Conservation (phyloP, 2,113 vertebrate species). For the Cygnus buccinator region DNA sequence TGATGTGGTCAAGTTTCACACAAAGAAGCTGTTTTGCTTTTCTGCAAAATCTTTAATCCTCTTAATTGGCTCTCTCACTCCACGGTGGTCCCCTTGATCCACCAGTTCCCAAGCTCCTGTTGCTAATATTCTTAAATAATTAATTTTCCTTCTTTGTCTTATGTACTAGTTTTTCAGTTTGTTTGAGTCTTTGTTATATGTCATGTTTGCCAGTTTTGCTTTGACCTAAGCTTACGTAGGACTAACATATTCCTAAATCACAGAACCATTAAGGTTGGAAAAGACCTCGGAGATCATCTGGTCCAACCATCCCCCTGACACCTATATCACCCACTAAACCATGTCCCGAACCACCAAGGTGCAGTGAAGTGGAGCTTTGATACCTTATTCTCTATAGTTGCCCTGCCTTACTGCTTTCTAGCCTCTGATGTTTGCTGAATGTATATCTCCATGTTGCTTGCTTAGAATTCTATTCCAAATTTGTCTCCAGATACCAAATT, state of each 20-base stretch:
- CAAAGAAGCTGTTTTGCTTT: background rate
- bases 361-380: background rate
- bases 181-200: background rate
- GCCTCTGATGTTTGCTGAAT: background rate
- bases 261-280: no score
- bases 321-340: no score
- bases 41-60: conserved; percentile 12
- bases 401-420: background rate
- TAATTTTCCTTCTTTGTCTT: background rate
- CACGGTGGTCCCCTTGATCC: background rate
- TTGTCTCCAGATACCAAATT: background rate
- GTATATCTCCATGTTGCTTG: rapidly evolving
- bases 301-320: no score
- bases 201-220: background rate
- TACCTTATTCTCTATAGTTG: background rate
- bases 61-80: background rate
- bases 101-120: background rate
- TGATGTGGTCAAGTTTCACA: background rate
- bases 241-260: background rate
- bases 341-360: no score
- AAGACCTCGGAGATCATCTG: no score
- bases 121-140: background rate
- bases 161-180: background rate
- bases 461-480: background rate
- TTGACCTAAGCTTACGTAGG: background rate